Conservation (phyloP, 2,797 vertebrate genomes). For the Vireo griseus region DNA sequence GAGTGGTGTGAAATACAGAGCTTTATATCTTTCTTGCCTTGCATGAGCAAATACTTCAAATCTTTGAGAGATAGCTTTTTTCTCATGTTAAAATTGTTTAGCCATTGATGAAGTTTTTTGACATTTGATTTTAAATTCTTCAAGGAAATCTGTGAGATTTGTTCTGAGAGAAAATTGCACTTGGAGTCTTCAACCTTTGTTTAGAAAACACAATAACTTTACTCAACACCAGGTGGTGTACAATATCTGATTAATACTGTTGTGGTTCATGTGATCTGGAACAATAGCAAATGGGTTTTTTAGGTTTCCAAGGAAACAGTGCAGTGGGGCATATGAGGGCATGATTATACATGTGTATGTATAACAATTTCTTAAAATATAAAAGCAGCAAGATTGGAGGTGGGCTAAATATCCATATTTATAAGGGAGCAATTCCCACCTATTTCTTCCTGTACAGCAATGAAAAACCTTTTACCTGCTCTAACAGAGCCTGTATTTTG, state of each 20-base stretch:
- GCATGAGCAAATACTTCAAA: not conserved
- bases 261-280: not conserved
- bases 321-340: not conserved
- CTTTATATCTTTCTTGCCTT: not conserved
- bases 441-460: not conserved
- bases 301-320: slow-evolving; percentile 10
- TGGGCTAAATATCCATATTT: not conserved
- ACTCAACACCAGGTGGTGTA: not conserved
- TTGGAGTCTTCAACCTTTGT: not conserved
- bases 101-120: not conserved
- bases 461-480: not conserved
- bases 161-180: not conserved
- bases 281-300: not conserved
- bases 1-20: not conserved
- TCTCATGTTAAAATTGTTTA: not conserved
- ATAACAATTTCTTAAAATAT: slow-evolving; percentile 8
- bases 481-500: not conserved
- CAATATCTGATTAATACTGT: not conserved
- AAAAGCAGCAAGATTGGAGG: not conserved
- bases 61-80: not conserved
- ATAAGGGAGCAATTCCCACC: not conserved
- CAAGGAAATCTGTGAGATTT: not conserved
- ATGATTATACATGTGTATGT: not conserved
- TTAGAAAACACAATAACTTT: not conserved
- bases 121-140: not conserved